Base-by-base conservation (phyloP, 2,888 invertebrate species). In the Tipula lateralis region DNA sequence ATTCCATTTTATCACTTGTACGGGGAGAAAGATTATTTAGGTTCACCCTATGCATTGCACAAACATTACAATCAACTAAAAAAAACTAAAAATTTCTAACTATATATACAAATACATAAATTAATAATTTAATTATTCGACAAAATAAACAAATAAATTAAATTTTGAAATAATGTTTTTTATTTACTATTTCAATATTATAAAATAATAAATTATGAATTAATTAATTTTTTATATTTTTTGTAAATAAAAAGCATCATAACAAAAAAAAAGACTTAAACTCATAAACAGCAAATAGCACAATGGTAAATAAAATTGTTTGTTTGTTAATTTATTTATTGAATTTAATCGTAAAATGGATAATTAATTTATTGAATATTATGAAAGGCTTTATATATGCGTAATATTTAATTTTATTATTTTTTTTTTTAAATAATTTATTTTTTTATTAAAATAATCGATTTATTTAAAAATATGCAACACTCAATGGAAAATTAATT, bases 321-420 rank as follows among this genome's bases (percentile, higher is more conserved):
- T 66, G 66, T 66, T 66, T 66, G 19, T 66, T 66, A 66, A 66
- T 66, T 66, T 66, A 66, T 66, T 24, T 66, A 66, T 66, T 66
- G 66, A 66, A 66, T 24, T 66, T 24, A 66, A 66, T 66, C 66
- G 66, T 24, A 66, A 66, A 66, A 66, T 66, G 66, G 66, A 66
- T 66, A 66, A 66, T 66, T 66, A 66, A 66, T 66, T 66, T 66
- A 66, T 66, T 24, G 24, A 66, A 66, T 24, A 66, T 66, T 24
- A 24, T 24, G 24, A 66, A 66, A 24, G 24, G 66, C 66, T 9
- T 66, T 24, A 24, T 66, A 6, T 66, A 66, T 16, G 44, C 6
- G 44, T 66, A 66, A 2, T 24, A 66, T 66, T 50, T 24, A n/a
- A 50, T 16, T 16, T 50, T n/a, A 24, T 50, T 50, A 6, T 66